Percentiles rank a stretch among this genome's conserved stretches.
Conservation (phyloP, 2,888 invertebrate genomes). For the Craniophora ligustri region DNA sequence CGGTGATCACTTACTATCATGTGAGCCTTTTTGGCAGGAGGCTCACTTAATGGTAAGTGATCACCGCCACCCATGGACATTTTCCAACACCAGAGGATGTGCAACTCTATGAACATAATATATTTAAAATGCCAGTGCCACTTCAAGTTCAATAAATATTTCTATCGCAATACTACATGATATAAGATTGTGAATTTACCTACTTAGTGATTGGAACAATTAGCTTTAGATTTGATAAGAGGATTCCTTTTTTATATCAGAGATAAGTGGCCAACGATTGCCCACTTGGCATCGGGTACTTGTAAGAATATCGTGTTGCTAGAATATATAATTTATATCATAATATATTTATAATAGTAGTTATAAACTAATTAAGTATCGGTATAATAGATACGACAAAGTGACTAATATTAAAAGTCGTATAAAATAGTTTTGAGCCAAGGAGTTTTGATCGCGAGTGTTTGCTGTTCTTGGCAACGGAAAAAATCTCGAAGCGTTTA, state of each 20-base stretch:
- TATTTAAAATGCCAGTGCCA: too few relatives aligned
- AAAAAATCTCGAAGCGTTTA: background rate
- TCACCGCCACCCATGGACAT: too few relatives aligned
- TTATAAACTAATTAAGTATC: constrained; percentile 9
- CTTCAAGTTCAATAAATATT: constrained; percentile 4
- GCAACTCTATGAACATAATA: too few relatives aligned
- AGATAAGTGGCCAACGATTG: constrained; percentile 69
- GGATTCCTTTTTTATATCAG: constrained; percentile 74
- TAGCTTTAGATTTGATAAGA: constrained; percentile 76
- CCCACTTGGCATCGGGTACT: constrained; percentile 73
- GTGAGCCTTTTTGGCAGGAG: too few relatives aligned
- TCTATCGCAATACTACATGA: constrained; percentile 35
- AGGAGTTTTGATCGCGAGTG: constrained; percentile 43
- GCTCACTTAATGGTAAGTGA: too few relatives aligned
- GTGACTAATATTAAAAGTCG: background rate
- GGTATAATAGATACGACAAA: background rate
- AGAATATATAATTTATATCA: constrained; percentile 23
- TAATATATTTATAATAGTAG: constrained; percentile 19
- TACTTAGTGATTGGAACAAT: constrained; percentile 69
- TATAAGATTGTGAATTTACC: constrained; percentile 49
- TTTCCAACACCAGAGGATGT: too few relatives aligned
- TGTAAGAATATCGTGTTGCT: constrained; percentile 65
- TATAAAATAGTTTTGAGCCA: background rate
- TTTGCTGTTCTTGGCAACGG: constrained; percentile 43
- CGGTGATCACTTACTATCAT: too few relatives aligned